phyloP scores from a whole-genome alignment of 2,888 invertebrate species.

The Cactoblastis cactorum region DNA sequence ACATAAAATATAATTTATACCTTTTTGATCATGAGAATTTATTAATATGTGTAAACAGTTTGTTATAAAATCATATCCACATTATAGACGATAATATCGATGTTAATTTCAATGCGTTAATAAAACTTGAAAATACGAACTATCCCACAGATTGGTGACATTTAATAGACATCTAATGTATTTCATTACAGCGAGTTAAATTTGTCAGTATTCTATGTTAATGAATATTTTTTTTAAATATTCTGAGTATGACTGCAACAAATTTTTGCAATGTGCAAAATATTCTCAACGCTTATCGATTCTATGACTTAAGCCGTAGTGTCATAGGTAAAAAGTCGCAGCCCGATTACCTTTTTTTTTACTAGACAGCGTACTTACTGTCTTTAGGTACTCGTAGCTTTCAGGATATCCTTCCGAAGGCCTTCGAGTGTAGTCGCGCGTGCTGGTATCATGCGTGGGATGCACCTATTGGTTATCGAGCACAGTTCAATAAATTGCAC shows the following conservation, averaged over 20 bases:
- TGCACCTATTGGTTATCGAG: conserved; percentile 72
- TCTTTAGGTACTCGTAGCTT: conserved; percentile 63
- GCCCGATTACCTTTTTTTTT: conserved; percentile 63
- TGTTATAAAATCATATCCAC: conserved; percentile 47
- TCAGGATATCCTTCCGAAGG: conserved; percentile 62
- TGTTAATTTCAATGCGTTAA: conserved; percentile 39
- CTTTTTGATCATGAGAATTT: conserved; percentile 53
- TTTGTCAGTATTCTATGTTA: neutral
- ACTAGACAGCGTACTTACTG: conserved; percentile 59
- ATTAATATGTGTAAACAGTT: conserved; percentile 46
- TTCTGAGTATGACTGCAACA: neutral
- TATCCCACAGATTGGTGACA: conserved; percentile 49
- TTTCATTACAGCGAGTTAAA: conserved; percentile 20
- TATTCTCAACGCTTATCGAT: neutral
- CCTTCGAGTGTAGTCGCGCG: conserved; percentile 51
- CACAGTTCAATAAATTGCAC: conserved; percentile 75
- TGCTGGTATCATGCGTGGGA: conserved; percentile 51
- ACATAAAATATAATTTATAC: conserved; percentile 53
- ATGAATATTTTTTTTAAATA: neutral
- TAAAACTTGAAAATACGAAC: conserved; percentile 48
- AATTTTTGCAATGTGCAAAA: neutral
- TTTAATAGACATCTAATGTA: conserved; percentile 34
- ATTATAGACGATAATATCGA: conserved; percentile 45
- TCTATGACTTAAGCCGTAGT: conserved; percentile 35
- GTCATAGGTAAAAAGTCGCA: conserved; percentile 55